Evolutionary conservation across 2,888 invertebrate genomes (phyloP).

Genomic region (Leptopterna dolabrata): DNA sequence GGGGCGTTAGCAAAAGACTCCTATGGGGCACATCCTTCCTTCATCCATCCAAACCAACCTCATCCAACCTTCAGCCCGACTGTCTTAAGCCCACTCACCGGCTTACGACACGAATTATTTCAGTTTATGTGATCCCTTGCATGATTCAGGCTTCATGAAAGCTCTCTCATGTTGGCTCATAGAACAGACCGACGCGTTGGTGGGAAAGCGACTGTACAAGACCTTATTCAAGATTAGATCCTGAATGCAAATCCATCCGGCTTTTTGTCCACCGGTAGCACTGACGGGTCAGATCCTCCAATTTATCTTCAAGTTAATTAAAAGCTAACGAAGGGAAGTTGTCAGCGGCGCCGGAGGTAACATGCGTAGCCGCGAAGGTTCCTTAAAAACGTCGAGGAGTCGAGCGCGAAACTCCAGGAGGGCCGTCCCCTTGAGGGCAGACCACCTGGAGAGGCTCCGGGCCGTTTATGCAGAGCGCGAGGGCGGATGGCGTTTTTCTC

Average conservation of each 20-base stretch:
- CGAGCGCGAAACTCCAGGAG: constrained; percentile 1
- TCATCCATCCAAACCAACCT: no score
- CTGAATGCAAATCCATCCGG: constrained; percentile 13
- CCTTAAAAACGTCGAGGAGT: background rate
- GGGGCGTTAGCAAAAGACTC: no score
- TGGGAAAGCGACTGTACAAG: background rate
- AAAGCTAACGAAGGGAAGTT: constrained; percentile 43
- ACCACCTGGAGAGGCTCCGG: constrained; percentile 15
- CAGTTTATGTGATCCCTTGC: no score
- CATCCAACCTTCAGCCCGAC: no score
- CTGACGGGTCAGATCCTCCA: background rate
- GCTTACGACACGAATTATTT: no score
- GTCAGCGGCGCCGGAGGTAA: constrained; percentile 34
- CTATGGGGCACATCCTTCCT: no score
- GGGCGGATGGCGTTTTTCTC: constrained; percentile 4
- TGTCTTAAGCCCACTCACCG: no score
- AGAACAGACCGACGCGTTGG: background rate
- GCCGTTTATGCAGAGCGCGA: background rate
- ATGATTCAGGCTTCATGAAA: no score
- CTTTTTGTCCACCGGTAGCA: constrained; percentile 10
- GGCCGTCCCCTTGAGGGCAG: background rate
- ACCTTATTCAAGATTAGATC: constrained; percentile 5
- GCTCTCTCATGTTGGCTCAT: background rate
- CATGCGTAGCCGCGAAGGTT: background rate
- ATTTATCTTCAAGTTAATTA: constrained; percentile 44